Base-by-base conservation (phyloP, 2,888 invertebrate genomes). In the Noctua janthe region DNA sequence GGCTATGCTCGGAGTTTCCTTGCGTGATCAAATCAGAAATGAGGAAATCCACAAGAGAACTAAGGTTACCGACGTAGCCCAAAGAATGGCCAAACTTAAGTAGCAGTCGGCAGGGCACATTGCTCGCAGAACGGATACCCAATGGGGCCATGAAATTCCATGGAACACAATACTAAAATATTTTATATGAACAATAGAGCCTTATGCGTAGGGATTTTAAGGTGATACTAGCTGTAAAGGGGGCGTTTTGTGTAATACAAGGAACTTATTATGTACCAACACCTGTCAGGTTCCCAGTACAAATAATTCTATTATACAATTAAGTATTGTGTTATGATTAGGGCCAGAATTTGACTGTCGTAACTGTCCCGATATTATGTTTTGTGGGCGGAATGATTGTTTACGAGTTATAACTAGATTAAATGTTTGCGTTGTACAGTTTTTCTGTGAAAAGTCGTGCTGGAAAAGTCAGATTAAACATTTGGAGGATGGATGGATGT, bases 211-310 rank as follows among this genome's bases (percentile, higher is more conserved):
- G 5, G 6, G 43, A 69, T 71, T 84, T 69, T 13, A 13, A 35
- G 23, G 70, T 74, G 15, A 56, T 13, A 59, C 29, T 47, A 35
- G 17, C 20, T 62, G 15, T 39, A 7, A 66, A 10, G 20, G n/a
- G 39, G 66, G 71, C 23, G 72, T 69, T 71, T 74, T 75, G 56
- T 85, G 49, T 66, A 54, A 47, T 74, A 69, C 85, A 70, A 76
- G 51, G 39, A 76, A 76, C 62, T 67, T 74, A 49, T 51, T 66
- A 56, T 67, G 47, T 76, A 49, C 51, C 23, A 67, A 49, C 84
- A 84, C 35, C 64, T 84, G 86, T 23, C 69, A 20, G 66, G 47
- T 85, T 86, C 84, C 67, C 84, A 81, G 47, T 70, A n/a, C 67
- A 82, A 78, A 72, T 81, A 69, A 74, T 71, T 23, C 59, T 85